Evolutionary conservation across 2,797 vertebrate genomes (phyloP).

Genomic region (Rhyacichthys aspro): DNA sequence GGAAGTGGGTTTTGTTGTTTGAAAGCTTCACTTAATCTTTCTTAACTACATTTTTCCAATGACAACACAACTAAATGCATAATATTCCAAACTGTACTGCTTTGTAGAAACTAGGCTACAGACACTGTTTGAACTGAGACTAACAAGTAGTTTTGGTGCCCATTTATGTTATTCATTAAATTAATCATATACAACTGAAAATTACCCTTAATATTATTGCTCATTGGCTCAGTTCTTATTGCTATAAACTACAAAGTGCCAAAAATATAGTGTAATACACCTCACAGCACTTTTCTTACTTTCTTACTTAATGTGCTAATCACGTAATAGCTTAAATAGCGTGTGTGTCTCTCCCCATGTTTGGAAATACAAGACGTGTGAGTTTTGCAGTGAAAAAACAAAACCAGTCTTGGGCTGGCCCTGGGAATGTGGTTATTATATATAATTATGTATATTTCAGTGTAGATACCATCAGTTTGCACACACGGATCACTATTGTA

Average conservation of each 20-base stretch:
- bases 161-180: constrained; percentile 25
- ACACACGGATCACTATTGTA: constrained; percentile 51
- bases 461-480: constrained; percentile 66
- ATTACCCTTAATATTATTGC: constrained; percentile 10
- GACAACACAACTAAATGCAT: too few species aligned
- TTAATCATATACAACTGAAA: too few species aligned
- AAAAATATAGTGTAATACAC: constrained; percentile 12
- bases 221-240: constrained; percentile 32
- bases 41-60: too few species aligned
- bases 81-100: too few species aligned
- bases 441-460: constrained; percentile 77
- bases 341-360: constrained; percentile 30
- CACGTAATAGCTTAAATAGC: too few species aligned
- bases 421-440: constrained; percentile 80
- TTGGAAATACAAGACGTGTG: constrained; percentile 62
- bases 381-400: constrained; percentile 73
- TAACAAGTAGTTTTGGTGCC: constrained; percentile 33
- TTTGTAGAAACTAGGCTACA: too few species aligned
- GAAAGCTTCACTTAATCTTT: constrained; percentile 46
- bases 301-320: constrained; percentile 44
- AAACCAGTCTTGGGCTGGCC: constrained; percentile 90
- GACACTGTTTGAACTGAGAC: constrained; percentile 24
- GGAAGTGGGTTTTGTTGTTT: constrained; percentile 45
- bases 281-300: too few species aligned
- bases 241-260: constrained; percentile 41